Evolutionary conservation across 1,140 invertebrate genomes (phyloP), one percentile per base, ranked within the genome.

Genomic region (Pseudomyrmex cubaensis): DNA sequence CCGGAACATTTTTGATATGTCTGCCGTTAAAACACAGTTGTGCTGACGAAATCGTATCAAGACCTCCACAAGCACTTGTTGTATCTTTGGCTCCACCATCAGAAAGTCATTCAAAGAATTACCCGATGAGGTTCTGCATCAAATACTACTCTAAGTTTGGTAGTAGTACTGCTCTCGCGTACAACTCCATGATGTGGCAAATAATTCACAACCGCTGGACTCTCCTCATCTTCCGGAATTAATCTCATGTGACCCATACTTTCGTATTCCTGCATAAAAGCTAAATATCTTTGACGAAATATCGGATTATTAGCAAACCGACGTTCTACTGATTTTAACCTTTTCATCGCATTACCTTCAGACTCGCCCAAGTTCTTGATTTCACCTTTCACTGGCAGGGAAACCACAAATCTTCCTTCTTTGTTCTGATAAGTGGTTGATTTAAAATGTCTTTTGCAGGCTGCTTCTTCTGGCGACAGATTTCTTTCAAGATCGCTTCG

Each of bases 131-230:
- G 59, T 57, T 57, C 1, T 2, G 9, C 54, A 15, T 94, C 90
- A 83, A 92, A 93, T 0, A 94, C 93, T 5, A 91, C 84, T 1
- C 93, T 84, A 0, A 93, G 48, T 46, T 87, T 87, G 2, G 83
- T 89, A 1, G 87, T 87, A 2, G 72, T 52, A 15, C 83, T 88
- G 13, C 15, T 12, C 8, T 62, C 59, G 7, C 56, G 5, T 13
- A 46, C 20, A 13, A 74, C 72, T 2, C 56, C 73, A 17, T 75
- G 20, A 22, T 63, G 73, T 0, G 73, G 59, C 12, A 75, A 50
- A 10, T 63, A 75, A 20, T n/a, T 25, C 22, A 22, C 9, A 0
- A 12, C 5, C 22, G 52, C 10, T 67, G 90, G 10, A 83, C n/a
- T 0, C 93, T 90, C 2, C 75, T 61, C n/a, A 8, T 52, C 17